phyloP scores from a whole-genome alignment of 2,113 vertebrate genomes.

The Pygoscelis antarcticus region DNA sequence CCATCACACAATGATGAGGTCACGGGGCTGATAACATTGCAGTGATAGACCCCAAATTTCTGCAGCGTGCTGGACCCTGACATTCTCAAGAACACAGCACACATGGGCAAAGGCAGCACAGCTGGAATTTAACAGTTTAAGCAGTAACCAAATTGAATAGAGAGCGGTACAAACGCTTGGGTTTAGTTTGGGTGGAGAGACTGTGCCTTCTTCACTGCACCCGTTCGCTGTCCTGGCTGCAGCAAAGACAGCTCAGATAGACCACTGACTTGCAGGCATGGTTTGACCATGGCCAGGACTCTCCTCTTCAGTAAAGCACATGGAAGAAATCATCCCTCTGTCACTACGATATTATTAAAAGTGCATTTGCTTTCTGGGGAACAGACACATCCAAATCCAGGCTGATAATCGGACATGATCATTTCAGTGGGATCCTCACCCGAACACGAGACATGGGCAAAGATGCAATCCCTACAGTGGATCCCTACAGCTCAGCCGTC shows the following conservation, averaged over 20 bases:
- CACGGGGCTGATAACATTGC: accelerated
- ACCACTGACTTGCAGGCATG: too few species aligned
- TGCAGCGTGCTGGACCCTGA: background rate
- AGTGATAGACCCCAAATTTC: background rate
- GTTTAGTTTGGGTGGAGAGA: background rate
- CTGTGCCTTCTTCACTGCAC: too few species aligned
- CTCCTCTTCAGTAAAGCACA: background rate
- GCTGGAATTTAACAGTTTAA: too few species aligned
- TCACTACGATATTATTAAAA: background rate
- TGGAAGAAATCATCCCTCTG: background rate
- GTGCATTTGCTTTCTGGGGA: background rate
- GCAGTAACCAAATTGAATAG: background rate
- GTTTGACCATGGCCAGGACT: background rate
- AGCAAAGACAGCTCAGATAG: background rate
- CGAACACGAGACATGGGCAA: background rate
- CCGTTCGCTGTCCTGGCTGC: too few species aligned
- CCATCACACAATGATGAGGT: background rate
- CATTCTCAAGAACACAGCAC: background rate
- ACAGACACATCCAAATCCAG: background rate
- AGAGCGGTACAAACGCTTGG: too few species aligned
- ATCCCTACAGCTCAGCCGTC: background rate
- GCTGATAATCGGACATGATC: background rate
- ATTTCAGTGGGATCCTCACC: background rate
- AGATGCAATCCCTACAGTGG: background rate
- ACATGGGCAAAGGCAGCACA: accelerated